phyloP scores from a whole-genome alignment of 2,888 invertebrate genomes.

The Polyommatus icarus region DNA sequence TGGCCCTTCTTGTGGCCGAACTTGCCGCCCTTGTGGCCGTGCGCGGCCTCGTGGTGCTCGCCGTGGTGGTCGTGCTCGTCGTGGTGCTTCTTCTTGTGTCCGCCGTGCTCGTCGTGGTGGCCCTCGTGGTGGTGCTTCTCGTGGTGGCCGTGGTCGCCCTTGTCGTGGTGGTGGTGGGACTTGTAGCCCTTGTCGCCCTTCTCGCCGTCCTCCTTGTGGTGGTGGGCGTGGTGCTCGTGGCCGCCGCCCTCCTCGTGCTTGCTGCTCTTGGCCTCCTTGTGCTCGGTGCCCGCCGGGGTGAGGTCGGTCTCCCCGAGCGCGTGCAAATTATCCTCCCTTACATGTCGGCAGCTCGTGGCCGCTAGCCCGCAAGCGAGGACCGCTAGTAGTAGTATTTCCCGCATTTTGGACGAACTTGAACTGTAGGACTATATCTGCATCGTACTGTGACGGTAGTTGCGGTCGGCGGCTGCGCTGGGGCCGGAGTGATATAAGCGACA shows the following conservation, averaged over 20 bases:
- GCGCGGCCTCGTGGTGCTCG: conserved; percentile 88
- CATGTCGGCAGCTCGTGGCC: conserved; percentile 58
- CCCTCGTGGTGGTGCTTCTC: conserved; percentile 89
- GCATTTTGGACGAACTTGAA: conserved; percentile 56
- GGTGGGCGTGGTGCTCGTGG: conserved; percentile 83
- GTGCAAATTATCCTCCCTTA: conserved; percentile 49
- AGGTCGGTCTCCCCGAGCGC: conserved; percentile 55
- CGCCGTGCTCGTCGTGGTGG: conserved; percentile 88
- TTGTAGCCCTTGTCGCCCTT: conserved; percentile 91
- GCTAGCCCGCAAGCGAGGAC: conserved; percentile 57
- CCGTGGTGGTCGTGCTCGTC: conserved; percentile 88
- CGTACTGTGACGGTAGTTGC: conserved; percentile 50
- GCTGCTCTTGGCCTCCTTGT: conserved; percentile 69
- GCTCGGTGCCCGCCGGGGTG: conserved; percentile 74
- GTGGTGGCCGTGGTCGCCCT: conserved; percentile 88
- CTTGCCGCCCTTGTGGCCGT: conserved; percentile 89
- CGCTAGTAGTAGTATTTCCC: conserved; percentile 57
- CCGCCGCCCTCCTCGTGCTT: conserved; percentile 85
- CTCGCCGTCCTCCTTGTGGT: conserved; percentile 85
- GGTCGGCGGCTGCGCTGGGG: conserved; percentile 54
- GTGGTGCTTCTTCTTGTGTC: conserved; percentile 90
- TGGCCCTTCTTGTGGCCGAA: conserved; percentile 91
- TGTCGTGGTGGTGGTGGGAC: conserved; percentile 87
- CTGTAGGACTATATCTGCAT: conserved; percentile 10
- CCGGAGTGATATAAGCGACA: conserved; percentile 65